Evolutionary conservation across 2,113 vertebrate genomes (phyloP), one percentile per base, ranked within the genome.

Genomic region (Gnathonemus longibarbis): DNA sequence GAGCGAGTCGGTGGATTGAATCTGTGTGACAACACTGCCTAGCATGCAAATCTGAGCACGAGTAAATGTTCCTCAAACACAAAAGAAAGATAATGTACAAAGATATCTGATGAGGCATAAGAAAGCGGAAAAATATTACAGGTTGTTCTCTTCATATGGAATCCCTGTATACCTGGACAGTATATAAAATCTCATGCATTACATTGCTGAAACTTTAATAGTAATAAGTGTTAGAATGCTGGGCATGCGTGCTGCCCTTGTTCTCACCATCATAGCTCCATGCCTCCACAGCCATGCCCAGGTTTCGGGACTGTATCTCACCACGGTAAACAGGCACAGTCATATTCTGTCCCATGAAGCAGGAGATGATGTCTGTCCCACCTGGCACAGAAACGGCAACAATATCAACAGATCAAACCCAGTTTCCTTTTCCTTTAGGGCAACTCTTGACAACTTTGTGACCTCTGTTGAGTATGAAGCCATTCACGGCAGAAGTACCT

Each of bases 331-430:
- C 98, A 0, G 98, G 98, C 49, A 99, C 93, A 2, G 96, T 96
- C 6, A 96, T 92, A 89, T 99, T 99, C 93, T 99, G 98, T 87
- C 98, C 98, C 97, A 99, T 96, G 93, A 99, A 99, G 94, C 98
- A 99, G 0, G 98, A 98, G 93, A 99, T 94, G 0, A 99, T 99
- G 94, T 99, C 98, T 0, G 98, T 99, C n/a, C 98, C 98, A 84
- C 98, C 98, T 99, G 91, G 11, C 3, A 90, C 49, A 92, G 52
- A 89, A 88, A n/a, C 45, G 58, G 10, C 24, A 74, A 10, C 19
- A 17, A 53, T n/a, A 66, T 66, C 9, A 66, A n/a, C 53, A 62
- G 39, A 24, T 45, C 35, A 45, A 62, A 53, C 6, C 7, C 3
- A 31, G 84, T 35, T 50, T 10, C 24, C 17, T 19, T 46, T 84